Percentiles rank a stretch among this genome's conserved stretches.
Evolutionary conservation across 1,140 invertebrate species (phyloP).

Genomic region (Bemisia tabaci): DNA sequence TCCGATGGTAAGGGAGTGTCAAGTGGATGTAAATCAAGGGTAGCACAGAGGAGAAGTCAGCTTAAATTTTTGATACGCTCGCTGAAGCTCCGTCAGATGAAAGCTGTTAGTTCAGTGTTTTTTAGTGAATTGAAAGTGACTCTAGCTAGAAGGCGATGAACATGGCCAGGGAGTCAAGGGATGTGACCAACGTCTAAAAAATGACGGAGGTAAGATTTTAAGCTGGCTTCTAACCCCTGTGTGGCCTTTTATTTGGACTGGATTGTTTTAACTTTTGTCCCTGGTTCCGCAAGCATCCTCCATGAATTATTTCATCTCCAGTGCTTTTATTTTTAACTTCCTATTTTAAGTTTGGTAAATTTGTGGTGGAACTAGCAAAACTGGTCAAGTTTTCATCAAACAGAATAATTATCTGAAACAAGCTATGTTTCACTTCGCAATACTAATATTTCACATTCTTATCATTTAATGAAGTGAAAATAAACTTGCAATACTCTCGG

Average conservation of each 20-base stretch:
- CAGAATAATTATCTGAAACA: too few species aligned
- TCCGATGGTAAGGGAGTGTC: too few species aligned
- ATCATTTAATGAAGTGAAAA: too few species aligned
- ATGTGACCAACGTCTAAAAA: background rate
- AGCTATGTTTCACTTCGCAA: too few species aligned
- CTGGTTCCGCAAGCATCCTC: too few species aligned
- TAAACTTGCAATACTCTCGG: too few species aligned
- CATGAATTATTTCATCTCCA: background rate
- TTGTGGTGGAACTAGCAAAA: background rate
- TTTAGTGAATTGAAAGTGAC: background rate
- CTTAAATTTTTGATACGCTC: background rate
- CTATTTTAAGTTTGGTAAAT: background rate
- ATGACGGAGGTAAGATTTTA: background rate
- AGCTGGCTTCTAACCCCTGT: background rate
- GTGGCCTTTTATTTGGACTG: background rate
- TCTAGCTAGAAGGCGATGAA: background rate
- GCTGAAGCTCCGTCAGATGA: background rate
- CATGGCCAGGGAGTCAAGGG: too few species aligned
- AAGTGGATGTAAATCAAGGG: too few species aligned
- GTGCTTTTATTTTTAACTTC: background rate
- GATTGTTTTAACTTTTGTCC: background rate
- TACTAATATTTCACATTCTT: too few species aligned
- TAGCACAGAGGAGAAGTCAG: background rate
- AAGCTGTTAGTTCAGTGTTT: too few species aligned
- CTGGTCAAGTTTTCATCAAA: too few species aligned